Evolutionary conservation across 2,888 invertebrate species (phyloP), one percentile per base, ranked within the genome.

Genomic region (Sarcophaga caerulescens): DNA sequence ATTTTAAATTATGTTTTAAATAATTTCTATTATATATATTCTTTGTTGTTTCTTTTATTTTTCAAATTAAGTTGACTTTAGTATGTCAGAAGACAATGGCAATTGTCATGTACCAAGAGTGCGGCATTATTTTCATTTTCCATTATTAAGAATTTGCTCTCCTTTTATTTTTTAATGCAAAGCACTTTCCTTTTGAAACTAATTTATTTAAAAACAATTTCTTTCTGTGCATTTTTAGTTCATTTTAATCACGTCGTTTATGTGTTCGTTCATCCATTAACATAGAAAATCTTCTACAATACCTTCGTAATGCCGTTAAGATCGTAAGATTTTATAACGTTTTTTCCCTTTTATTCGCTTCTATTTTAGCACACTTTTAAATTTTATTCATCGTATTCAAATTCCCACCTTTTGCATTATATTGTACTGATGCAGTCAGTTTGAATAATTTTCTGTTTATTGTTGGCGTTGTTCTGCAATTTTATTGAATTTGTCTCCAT

Each of bases 201-300:
- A 52, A 52, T 17, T 14, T 14, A 12, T 52, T 17, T 17, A 52
- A 14, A 4, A 52, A 4, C 14, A 12, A 52, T 65, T 75, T 66
- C 21, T 84, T 8, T 14, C 63, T 65, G 79, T 84, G 84, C 65
- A 62, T 57, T 44, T 73, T 8, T 47, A 52, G 45, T 25, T n/a
- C 12, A 25, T 5, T 25, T 66, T 66, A n/a, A 35, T 57, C 17
- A 45, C 35, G 45, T 57, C 78, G 17, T 62, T 25, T 59, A 69
- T 44, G 4, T 74, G 60, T 62, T 65, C 74, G 17, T 60, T 83
- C 81, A 83, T 73, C 85, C 85, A 77, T 85, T 83, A 74, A 80
- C 76, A 44, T 19, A 4, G 25, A 45, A 47, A 52, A 65, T 75
- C 35, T 57, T 14, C 17, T 52, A 52, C 12, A 52, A 52, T 35